phyloP scores from a whole-genome alignment of 2,113 vertebrate species.

The Taxidea taxus region DNA sequence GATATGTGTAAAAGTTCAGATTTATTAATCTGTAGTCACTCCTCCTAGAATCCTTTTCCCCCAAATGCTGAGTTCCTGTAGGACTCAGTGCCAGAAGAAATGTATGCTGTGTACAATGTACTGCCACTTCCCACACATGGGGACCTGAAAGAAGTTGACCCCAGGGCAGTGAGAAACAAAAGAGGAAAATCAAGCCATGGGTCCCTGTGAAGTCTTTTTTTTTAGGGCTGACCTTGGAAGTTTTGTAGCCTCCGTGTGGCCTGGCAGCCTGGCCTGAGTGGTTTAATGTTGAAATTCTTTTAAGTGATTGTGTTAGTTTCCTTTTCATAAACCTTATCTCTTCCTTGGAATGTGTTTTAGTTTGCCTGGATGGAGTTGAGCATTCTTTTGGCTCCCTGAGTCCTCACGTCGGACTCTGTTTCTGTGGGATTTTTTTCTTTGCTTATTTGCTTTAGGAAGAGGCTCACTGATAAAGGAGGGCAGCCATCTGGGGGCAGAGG shows the following conservation, averaged over 20 bases:
- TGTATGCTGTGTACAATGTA: background rate
- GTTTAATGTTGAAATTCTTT: slow-evolving; percentile 59
- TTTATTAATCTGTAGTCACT: background rate
- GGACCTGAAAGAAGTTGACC: background rate
- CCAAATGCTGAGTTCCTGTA: background rate
- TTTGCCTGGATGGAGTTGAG: slow-evolving; percentile 50
- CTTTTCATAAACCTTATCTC: slow-evolving; percentile 71
- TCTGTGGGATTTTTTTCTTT: slow-evolving; percentile 73
- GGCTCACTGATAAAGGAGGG: slow-evolving; percentile 48
- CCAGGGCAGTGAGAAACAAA: slow-evolving; percentile 49
- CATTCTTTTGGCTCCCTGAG: slow-evolving; percentile 34
- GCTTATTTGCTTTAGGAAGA: slow-evolving; percentile 71
- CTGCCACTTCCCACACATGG: slow-evolving; percentile 28
- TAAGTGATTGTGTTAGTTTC: slow-evolving; percentile 72
- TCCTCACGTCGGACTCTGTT: slow-evolving; percentile 51
- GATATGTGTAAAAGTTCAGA: background rate
- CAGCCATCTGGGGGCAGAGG: background rate
- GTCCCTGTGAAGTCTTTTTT: slow-evolving; percentile 4
- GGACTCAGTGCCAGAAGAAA: background rate
- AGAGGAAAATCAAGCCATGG: background rate
- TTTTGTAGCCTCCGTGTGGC: slow-evolving; percentile 5
- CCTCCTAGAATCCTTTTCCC: background rate
- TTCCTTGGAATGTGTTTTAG: slow-evolving; percentile 73
- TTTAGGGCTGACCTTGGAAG: background rate
- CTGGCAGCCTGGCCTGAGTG: background rate